phyloP scores from a whole-genome alignment of 2,113 vertebrate species.

The Crotalus viridis region DNA sequence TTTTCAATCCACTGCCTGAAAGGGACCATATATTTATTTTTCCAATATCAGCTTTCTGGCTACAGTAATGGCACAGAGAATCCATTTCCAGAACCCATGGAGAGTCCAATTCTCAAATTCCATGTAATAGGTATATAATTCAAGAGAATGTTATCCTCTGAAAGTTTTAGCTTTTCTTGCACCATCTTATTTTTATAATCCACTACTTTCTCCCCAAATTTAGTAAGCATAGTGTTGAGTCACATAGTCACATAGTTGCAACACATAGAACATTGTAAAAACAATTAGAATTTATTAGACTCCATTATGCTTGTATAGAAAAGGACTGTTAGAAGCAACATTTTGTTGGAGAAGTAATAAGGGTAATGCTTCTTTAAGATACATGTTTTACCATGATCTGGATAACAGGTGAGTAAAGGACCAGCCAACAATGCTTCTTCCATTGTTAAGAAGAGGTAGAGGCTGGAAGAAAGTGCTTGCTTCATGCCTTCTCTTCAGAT shows the following conservation, averaged over 20 bases:
- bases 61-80: neutral
- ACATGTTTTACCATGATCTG: neutral
- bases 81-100: neutral
- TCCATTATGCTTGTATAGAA: neutral
- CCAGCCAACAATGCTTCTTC: neutral
- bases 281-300: neutral
- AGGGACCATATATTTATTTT: neutral
- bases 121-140: neutral
- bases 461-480: neutral
- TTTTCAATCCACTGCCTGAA: neutral
- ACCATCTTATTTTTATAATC: neutral
- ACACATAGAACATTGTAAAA: neutral
- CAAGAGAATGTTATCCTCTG: neutral
- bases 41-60: neutral
- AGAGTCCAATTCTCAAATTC: neutral
- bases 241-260: too few relatives aligned
- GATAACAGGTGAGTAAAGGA: neutral
- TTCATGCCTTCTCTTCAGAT: neutral
- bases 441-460: neutral
- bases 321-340: neutral
- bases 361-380: neutral
- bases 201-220: neutral
- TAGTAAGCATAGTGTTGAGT: neutral
- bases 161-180: neutral
- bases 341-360: neutral